Conservation (phyloP, 2,888 invertebrate genomes). For the Petrolisthes manimaculis region DNA sequence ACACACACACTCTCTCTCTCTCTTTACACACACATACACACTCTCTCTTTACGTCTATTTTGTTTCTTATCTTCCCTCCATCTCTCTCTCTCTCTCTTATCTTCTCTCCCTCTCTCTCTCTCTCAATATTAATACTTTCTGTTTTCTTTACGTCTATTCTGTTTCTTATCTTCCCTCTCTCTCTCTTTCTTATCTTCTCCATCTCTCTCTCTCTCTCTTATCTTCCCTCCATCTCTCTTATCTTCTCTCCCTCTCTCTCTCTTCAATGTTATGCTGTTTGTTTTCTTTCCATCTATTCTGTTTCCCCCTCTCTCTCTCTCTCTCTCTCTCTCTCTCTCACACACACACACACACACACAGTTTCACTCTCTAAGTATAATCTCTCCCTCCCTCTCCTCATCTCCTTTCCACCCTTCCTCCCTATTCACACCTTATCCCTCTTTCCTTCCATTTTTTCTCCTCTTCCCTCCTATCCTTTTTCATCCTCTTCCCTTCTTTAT, state of each 20-base stretch:
- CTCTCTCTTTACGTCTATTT: neutral
- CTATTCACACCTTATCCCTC: neutral
- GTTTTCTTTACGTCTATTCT: neutral
- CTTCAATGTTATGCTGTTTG: neutral
- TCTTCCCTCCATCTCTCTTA: neutral
- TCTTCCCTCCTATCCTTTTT: neutral
- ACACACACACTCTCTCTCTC: conserved; percentile 14
- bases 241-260: neutral
- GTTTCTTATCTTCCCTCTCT: neutral
- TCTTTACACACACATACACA: conserved; percentile 3
- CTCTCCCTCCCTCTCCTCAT: no score
- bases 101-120: neutral
- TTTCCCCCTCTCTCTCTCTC: neutral
- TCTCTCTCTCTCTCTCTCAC: neutral
- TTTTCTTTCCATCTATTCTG: neutral
- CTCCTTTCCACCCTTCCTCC: no score
- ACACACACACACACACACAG: conserved; percentile 1
- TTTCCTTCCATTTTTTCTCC: neutral
- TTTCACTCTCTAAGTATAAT: no score
- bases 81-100: neutral
- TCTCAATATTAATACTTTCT: neutral
- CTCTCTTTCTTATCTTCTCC: no score
- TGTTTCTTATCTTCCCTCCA: neutral
- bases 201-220: neutral
- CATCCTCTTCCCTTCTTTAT: neutral